Conservation (phyloP, 1,140 invertebrate species). For the Asbolus verrucosus region DNA sequence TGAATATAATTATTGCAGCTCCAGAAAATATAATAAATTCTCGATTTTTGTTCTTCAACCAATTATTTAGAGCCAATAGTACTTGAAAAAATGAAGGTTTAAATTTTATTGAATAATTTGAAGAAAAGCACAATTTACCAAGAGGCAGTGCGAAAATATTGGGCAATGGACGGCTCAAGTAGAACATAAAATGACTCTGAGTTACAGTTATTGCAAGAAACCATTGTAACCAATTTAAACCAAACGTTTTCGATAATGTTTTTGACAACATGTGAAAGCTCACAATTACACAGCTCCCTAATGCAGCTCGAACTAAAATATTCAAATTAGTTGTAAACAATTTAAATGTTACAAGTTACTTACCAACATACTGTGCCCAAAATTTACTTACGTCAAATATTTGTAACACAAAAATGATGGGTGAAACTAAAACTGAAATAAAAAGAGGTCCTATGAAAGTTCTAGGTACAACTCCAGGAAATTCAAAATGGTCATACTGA, state of each 20-base stretch:
- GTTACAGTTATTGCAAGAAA: conserved; percentile 86
- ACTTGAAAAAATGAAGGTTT: conserved; percentile 74
- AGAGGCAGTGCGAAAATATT: conserved; percentile 95
- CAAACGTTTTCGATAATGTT: conserved; percentile 82
- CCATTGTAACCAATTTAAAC: conserved; percentile 82
- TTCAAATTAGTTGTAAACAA: too few species aligned
- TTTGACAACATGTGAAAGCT: conserved; percentile 80
- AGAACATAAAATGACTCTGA: conserved; percentile 99
- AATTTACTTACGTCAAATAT: conserved; percentile 85
- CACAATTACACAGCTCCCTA: conserved; percentile 81
- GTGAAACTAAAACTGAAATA: conserved; percentile 83
- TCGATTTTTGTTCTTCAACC: conserved; percentile 82
- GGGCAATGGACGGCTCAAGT: conserved; percentile 92
- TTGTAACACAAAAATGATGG: conserved; percentile 78
- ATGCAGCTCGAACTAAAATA: conserved; percentile 83
- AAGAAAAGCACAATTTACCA: conserved; percentile 72
- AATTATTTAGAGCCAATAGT: conserved; percentile 85
- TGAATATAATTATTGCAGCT: conserved; percentile 90
- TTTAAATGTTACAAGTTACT: conserved; percentile 61
- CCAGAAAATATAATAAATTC: conserved; percentile 88
- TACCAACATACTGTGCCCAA: conserved; percentile 92
- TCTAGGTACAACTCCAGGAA: conserved; percentile 97
- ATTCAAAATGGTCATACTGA: conserved; percentile 98
- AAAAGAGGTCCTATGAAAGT: conserved; percentile 95
- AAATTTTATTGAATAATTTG: conserved; percentile 10